Base-by-base conservation (phyloP, 1,140 invertebrate genomes). In the Heliothis virescens region DNA sequence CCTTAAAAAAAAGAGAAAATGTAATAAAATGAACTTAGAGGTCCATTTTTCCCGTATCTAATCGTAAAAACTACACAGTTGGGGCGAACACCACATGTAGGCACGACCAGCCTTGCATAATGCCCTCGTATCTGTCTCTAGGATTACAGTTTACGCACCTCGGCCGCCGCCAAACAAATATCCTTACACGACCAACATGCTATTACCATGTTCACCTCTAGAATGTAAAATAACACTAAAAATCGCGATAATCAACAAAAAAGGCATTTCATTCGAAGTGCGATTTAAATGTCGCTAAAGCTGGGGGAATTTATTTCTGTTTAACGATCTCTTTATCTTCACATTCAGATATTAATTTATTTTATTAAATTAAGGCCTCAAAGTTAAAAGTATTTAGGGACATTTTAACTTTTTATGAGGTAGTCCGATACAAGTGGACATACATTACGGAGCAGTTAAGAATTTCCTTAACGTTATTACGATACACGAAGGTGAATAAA, bases 71-170 rank as follows among this genome's bases (percentile, higher is more conserved):
- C 13, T 34, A 41, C 69, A 9, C 18, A 7, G 26, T 55, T 52
- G 15, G 21, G 41, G 13, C 16, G 71, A 41, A 9, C 21, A 60
- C 34, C 4, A 13, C 1, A 21, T 13, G 10, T 47, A 26, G 72
- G 21, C 48, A 7, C n/a, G 13, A 18, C 12, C 18, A n/a, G 18
- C 12, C 26, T 47, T 21, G 53, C 71, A 15, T 79, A 79, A 82
- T 75, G 59, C 29, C 53, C 26, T 55, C 72, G 34, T 84, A 82
- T 80, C 60, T 82, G 79, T 82, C 80, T 18, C 52, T 26, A 29
- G 53, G 59, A 82, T 72, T 83, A 72, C 72, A 79, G 59, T 81
- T 85, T 85, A 82, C 81, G 53, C 74, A 79, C 81, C 79, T 80
- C 50, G 16, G 15, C 15, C 29, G n/a, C 73, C 21, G 74, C 12